Conservation (phyloP, 2,797 vertebrate genomes). For the Poecile montanus region DNA sequence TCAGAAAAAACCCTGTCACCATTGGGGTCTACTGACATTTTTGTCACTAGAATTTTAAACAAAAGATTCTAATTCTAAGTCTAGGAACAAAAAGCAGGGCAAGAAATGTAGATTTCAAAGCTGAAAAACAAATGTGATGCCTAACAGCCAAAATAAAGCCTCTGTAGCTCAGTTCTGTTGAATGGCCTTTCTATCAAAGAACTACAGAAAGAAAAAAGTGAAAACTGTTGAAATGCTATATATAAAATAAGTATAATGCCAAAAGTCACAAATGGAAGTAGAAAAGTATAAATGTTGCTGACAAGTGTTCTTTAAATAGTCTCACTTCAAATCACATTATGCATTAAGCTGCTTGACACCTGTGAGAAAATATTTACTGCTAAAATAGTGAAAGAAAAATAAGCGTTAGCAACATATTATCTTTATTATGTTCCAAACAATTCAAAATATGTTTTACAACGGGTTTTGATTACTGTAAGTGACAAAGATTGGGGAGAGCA, state of each 20-base stretch:
- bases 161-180: background rate
- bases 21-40: background rate
- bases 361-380: constrained; percentile 13
- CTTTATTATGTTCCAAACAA: background rate
- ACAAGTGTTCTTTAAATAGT: constrained; percentile 31
- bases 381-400: background rate
- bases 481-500: background rate
- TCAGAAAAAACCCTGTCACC: background rate
- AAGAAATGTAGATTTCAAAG: background rate
- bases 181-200: background rate
- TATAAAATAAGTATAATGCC: background rate
- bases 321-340: background rate
- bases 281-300: background rate
- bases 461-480: background rate
- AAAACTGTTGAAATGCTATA: background rate
- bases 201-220: background rate
- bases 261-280: constrained; percentile 11
- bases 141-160: background rate
- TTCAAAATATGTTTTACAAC: background rate
- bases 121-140: background rate
- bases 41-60: background rate
- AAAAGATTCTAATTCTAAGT: background rate
- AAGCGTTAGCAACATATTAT: background rate
- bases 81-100: background rate
- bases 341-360: background rate